Percentiles rank a stretch among this genome's conserved stretches.
phyloP scores from a whole-genome alignment of 2,888 invertebrate genomes.

The Troilus luridus region DNA sequence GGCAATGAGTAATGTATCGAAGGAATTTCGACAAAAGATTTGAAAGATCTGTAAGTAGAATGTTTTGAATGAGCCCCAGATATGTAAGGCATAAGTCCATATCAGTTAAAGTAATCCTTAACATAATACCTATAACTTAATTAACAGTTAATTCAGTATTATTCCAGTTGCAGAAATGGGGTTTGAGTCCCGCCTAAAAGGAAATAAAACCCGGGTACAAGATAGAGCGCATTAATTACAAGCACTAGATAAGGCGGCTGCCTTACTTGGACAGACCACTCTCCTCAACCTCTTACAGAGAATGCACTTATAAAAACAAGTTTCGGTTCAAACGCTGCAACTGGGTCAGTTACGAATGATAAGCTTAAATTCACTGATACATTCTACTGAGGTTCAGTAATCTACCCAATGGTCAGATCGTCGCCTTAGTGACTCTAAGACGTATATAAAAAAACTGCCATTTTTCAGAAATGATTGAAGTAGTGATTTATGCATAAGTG shows the following conservation, averaged over 20 bases:
- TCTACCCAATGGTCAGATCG: too few species aligned
- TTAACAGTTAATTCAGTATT: background rate
- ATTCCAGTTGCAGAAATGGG: background rate
- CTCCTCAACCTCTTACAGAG: background rate
- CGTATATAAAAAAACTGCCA: too few species aligned
- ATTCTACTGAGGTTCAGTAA: background rate
- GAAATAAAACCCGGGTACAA: background rate
- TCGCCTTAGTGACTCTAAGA: too few species aligned
- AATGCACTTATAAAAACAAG: conserved; percentile 38
- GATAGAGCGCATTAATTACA: conserved; percentile 11
- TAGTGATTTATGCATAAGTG: too few species aligned
- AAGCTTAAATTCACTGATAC: background rate
- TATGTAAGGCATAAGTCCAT: too few species aligned
- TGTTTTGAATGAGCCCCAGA: too few species aligned
- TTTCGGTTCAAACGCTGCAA: background rate
- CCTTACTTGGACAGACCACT: conserved; percentile 15
- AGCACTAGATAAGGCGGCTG: background rate
- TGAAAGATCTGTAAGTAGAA: too few species aligned
- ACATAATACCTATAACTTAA: background rate
- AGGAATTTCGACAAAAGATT: too few species aligned
- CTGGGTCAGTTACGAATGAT: background rate
- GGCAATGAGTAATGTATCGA: too few species aligned
- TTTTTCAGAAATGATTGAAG: too few species aligned
- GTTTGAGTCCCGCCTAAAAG: background rate
- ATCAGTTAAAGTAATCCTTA: too few species aligned